Evolutionary conservation across 2,113 vertebrate genomes (phyloP).

Genomic region (Pterophyllum scalare): DNA sequence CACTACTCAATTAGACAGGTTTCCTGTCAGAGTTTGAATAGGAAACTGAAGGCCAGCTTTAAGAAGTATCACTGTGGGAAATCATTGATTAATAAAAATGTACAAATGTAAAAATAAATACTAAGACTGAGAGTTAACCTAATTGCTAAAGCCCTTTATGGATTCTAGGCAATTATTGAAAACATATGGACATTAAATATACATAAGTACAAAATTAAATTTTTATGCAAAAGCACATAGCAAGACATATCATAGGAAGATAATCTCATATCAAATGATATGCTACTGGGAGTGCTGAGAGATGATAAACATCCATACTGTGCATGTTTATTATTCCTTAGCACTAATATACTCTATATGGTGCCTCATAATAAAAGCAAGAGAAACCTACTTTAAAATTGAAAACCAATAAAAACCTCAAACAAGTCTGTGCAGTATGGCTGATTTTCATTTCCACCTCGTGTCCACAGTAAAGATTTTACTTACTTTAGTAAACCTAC

Average conservation of each 20-base stretch:
- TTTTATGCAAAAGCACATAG: too few relatives aligned
- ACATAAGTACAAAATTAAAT: background rate
- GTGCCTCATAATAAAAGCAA: accelerated
- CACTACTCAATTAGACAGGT: accelerated
- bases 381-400: background rate
- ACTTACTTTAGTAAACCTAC: background rate
- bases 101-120: background rate
- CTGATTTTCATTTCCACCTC: background rate
- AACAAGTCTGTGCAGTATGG: background rate
- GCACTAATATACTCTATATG: background rate
- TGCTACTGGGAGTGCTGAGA: background rate
- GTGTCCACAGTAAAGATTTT: background rate
- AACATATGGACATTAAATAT: background rate
- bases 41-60: background rate
- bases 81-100: background rate
- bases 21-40: background rate
- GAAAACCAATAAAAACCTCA: background rate
- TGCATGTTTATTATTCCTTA: background rate
- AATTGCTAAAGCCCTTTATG: background rate
- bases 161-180: background rate
- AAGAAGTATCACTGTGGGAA: background rate
- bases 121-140: background rate
- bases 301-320: background rate
- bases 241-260: too few relatives aligned
- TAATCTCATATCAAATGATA: background rate